These are phyloP conservation scores for Ancistrus triradiatus DNA, from an alignment of 2,113 vertebrate species.

Conservation along the genomic window DNA sequence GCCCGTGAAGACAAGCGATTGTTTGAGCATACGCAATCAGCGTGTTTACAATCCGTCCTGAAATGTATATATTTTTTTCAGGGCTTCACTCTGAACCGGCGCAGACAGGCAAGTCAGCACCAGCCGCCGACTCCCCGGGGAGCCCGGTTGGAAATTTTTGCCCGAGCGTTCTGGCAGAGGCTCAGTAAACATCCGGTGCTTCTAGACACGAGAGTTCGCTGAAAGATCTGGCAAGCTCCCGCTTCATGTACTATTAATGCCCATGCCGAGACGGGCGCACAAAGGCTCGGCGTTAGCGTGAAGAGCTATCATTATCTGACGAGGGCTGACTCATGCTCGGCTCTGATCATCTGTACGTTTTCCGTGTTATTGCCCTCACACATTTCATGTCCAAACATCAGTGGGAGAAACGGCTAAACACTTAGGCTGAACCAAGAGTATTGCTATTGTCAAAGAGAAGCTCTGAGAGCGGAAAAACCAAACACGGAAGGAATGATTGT, in stretches of 20 bases:
- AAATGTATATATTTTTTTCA: slow-evolving; percentile 4
- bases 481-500: neutral
- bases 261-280: slow-evolving; percentile 17
- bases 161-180: slow-evolving; percentile 24
- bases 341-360: slow-evolving; percentile 15
- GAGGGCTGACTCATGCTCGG: slow-evolving; percentile 15
- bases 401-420: neutral
- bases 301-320: slow-evolving; percentile 16
- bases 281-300: slow-evolving; percentile 14
- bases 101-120: slow-evolving; percentile 23
- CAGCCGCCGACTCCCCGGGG: slow-evolving; percentile 1
- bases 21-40: neutral
- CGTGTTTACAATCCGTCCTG: slow-evolving; percentile 18
- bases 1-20: slow-evolving; percentile 4
- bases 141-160: slow-evolving; percentile 25
- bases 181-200: slow-evolving; percentile 41
- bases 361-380: neutral
- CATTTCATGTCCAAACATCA: neutral
- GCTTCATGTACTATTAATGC: neutral
- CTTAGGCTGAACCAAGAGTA: slow-evolving; percentile 1
- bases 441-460: neutral
- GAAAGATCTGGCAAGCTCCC: slow-evolving; percentile 3
- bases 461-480: neutral
- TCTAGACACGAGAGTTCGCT: slow-evolving; percentile 26
- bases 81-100: neutral